phyloP scores from a whole-genome alignment of 2,888 invertebrate species.

The Drepanosiphum platanoidis region DNA sequence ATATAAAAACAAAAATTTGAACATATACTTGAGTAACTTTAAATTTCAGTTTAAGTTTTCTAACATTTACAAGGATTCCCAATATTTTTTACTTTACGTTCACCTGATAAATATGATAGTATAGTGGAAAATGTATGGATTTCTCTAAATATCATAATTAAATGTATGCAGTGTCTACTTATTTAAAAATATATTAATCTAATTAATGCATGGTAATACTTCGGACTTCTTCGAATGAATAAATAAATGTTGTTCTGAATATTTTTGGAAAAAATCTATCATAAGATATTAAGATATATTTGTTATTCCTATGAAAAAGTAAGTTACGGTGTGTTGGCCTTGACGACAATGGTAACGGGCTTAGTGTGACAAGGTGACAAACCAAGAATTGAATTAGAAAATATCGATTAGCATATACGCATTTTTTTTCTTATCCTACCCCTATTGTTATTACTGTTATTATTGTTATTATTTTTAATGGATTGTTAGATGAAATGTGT shows the following conservation, averaged over 20 bases:
- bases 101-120: too few species aligned
- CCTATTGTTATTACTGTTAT: not conserved
- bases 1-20: too few species aligned
- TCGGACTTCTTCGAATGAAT: too few species aligned
- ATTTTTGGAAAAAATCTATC: not conserved
- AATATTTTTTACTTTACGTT: too few species aligned
- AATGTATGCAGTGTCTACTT: too few species aligned
- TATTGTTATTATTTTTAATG: constrained; percentile 27
- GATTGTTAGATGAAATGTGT: not conserved
- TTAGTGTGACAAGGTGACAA: not conserved
- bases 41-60: too few species aligned
- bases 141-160: too few species aligned
- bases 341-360: constrained; percentile 45
- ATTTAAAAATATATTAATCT: too few species aligned
- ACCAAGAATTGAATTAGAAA: constrained; percentile 49
- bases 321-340: constrained; percentile 5
- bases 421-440: constrained; percentile 23
- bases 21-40: too few species aligned
- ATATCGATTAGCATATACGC: constrained; percentile 31
- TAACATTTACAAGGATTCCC: too few species aligned
- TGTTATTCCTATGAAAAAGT: not conserved
- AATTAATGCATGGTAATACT: too few species aligned
- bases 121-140: too few species aligned
- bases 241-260: not conserved
- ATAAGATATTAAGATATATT: not conserved